Evolutionary conservation across 2,797 vertebrate species (phyloP).

Genomic region (Heteromormyrus szaboi): DNA sequence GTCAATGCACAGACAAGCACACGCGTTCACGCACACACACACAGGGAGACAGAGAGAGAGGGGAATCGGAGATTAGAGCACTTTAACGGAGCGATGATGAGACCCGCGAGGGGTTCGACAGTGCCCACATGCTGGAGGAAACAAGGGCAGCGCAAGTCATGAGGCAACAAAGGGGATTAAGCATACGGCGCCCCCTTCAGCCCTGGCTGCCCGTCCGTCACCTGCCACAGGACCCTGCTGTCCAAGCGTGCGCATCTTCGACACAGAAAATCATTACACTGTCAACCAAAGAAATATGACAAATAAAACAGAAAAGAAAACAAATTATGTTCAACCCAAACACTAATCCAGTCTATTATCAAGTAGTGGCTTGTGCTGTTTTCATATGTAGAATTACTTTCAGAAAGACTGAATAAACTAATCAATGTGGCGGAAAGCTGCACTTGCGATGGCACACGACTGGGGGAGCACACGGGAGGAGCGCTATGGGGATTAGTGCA

Average conservation of each 20-base stretch:
- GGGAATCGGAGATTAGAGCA: slow-evolving; percentile 12
- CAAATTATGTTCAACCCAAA: neutral
- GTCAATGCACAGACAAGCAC: neutral
- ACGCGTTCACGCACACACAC: neutral
- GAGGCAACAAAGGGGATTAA: neutral
- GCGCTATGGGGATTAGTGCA: neutral
- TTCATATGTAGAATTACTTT: neutral
- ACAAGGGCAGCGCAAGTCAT: neutral
- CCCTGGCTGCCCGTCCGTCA: neutral
- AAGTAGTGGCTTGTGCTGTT: neutral
- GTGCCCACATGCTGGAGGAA: neutral
- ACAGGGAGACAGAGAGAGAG: neutral
- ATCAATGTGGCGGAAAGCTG: neutral
- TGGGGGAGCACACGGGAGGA: neutral
- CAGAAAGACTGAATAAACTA: neutral
- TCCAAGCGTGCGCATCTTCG: neutral
- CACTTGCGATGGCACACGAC: neutral
- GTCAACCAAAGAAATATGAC: neutral
- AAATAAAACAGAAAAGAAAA: neutral
- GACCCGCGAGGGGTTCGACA: neutral
- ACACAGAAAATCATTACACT: neutral
- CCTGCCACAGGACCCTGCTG: neutral
- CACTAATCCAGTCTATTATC: neutral
- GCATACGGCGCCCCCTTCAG: neutral
- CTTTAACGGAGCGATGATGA: neutral